phyloP scores from a whole-genome alignment of 2,888 invertebrate species.

The Rhogogaster chlorosoma region DNA sequence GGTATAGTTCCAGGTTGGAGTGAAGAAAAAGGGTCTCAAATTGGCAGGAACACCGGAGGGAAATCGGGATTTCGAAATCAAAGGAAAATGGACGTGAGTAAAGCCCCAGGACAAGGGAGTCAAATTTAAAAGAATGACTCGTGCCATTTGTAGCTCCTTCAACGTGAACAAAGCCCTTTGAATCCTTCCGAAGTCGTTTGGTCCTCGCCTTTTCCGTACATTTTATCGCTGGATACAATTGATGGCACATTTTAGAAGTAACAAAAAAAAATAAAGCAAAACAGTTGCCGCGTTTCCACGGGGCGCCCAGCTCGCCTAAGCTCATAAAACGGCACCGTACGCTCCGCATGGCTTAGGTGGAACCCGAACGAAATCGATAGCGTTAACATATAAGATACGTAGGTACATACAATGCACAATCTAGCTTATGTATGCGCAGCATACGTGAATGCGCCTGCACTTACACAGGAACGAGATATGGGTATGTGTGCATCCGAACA shows the following conservation, averaged over 20 bases:
- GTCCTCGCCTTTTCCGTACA: conserved; percentile 31
- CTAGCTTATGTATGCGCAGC: not conserved
- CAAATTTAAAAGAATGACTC: conserved; percentile 77
- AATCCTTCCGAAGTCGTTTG: conserved; percentile 70
- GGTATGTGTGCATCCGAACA: not conserved
- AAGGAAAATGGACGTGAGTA: conserved; percentile 29
- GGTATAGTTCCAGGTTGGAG: not conserved
- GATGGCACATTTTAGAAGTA: conserved; percentile 45
- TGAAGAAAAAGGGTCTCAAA: conserved; percentile 23
- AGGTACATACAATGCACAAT: not conserved
- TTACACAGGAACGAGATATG: not conserved
- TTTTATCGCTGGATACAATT: conserved; percentile 44
- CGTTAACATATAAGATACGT: conserved; percentile 27
- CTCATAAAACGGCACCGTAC: conserved; percentile 38
- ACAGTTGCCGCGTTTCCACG: conserved; percentile 30
- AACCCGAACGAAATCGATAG: conserved; percentile 41
- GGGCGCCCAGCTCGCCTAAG: conserved; percentile 30
- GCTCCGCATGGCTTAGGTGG: conserved; percentile 15
- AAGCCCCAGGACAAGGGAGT: conserved; percentile 59
- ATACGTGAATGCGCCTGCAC: not conserved
- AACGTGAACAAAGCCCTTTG: conserved; percentile 73
- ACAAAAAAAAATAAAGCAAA: conserved; percentile 48
- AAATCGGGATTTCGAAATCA: conserved; percentile 41
- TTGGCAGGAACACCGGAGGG: conserved; percentile 6
- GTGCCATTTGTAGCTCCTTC: conserved; percentile 65